Evolutionary conservation across 2,113 vertebrate species (phyloP).

Genomic region (Oriolus oriolus): DNA sequence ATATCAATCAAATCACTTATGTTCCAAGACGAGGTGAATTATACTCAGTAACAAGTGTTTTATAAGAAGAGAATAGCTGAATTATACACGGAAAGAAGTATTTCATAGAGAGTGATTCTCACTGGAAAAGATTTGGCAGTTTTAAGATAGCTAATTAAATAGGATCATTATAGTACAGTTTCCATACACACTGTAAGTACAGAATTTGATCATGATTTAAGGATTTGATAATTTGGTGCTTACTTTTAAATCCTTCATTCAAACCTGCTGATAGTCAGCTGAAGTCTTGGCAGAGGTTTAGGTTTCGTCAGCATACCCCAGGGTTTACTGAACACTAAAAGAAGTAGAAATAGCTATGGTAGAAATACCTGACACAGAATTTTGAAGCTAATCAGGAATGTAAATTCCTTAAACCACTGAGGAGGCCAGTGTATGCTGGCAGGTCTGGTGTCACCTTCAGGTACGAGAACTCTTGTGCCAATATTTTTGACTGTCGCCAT

Average conservation of each 20-base stretch:
- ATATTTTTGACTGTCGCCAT: background rate
- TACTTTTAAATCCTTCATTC: background rate
- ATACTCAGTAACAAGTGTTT: background rate
- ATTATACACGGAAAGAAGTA: background rate
- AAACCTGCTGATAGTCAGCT: background rate
- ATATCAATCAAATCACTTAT: background rate
- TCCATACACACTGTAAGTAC: background rate
- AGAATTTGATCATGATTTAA: background rate
- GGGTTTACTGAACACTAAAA: background rate
- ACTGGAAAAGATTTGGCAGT: background rate
- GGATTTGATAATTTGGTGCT: background rate
- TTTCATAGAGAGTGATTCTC: background rate
- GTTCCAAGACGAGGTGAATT: background rate
- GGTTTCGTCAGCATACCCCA: background rate
- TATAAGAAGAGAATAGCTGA: background rate
- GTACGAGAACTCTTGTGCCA: background rate
- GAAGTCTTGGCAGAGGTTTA: background rate
- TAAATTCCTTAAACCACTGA: background rate
- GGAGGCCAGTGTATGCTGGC: background rate
- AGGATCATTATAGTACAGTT: background rate
- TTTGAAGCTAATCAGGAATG: background rate
- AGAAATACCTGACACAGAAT: background rate
- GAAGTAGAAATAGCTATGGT: background rate
- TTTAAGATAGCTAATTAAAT: background rate
- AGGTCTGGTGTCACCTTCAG: background rate